Evolutionary conservation across 2,113 vertebrate species (phyloP).

Genomic region (Entelurus aequoreus): DNA sequence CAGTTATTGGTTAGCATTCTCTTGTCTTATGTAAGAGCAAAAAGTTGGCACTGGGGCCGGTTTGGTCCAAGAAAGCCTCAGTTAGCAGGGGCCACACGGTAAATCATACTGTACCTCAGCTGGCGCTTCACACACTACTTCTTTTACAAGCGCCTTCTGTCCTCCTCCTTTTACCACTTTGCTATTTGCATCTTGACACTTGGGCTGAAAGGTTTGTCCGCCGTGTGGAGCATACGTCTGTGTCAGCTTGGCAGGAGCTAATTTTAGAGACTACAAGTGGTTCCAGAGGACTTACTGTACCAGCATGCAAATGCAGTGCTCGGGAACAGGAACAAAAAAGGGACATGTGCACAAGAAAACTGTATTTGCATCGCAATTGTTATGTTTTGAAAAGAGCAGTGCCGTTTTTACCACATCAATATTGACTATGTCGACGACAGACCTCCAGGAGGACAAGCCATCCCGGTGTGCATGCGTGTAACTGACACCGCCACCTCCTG

Average conservation of each 20-base stretch:
- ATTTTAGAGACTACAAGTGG: slow-evolving; percentile 28
- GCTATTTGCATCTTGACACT: neutral
- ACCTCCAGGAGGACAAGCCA: too few relatives aligned
- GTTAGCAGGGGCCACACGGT: neutral
- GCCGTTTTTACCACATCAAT: too few relatives aligned
- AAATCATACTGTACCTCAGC: neutral
- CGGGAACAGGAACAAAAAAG: neutral
- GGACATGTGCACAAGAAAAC: neutral
- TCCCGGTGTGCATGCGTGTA: too few relatives aligned
- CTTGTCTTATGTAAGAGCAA: slow-evolving; percentile 40
- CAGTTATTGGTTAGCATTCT: slow-evolving; percentile 27
- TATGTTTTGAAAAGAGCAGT: neutral
- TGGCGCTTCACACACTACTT: neutral
- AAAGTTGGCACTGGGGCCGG: neutral
- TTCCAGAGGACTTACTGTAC: neutral
- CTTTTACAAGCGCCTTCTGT: neutral
- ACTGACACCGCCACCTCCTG: too few relatives aligned
- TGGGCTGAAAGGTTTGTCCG: neutral
- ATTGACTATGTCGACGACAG: too few relatives aligned
- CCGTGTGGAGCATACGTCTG: slow-evolving; percentile 1
- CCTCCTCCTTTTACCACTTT: neutral
- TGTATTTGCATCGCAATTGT: neutral
- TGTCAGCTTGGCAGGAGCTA: slow-evolving; percentile 24
- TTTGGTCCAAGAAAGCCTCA: neutral
- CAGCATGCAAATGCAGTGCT: too few relatives aligned